These are phyloP conservation scores for Neomonachus schauinslandi DNA, from an alignment of 2,113 vertebrate species.

Conservation along the genomic window DNA sequence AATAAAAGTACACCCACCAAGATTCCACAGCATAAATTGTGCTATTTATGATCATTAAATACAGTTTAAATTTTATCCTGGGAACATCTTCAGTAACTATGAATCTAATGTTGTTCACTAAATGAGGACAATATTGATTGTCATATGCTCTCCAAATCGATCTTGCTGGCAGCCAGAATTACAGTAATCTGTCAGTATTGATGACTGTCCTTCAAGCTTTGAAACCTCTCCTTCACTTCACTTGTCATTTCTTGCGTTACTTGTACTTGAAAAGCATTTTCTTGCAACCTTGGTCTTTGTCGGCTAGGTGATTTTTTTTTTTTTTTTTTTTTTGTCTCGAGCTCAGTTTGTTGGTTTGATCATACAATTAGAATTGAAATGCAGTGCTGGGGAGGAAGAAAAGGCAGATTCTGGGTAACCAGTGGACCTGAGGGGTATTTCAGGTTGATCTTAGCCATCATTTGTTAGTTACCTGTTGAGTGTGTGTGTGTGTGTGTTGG, in stretches of 20 bases:
- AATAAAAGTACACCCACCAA: slow-evolving; percentile 66
- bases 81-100: slow-evolving; percentile 88
- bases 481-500: neutral
- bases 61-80: slow-evolving; percentile 88
- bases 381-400: slow-evolving; percentile 80
- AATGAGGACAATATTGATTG: slow-evolving; percentile 97
- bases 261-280: slow-evolving; percentile 88
- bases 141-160: slow-evolving; percentile 96
- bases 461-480: slow-evolving; percentile 87
- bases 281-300: slow-evolving; percentile 85
- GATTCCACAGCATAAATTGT: slow-evolving; percentile 88
- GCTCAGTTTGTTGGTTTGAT: slow-evolving; percentile 88
- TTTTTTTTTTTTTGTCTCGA: slow-evolving; percentile 73
- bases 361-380: slow-evolving; percentile 87
- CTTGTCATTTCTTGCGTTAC: slow-evolving; percentile 85
- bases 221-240: slow-evolving; percentile 87
- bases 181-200: slow-evolving; percentile 99
- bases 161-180: slow-evolving; percentile 98
- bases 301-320: slow-evolving; percentile 81
- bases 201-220: slow-evolving; percentile 92
- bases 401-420: slow-evolving; percentile 80
- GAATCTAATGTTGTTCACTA: slow-evolving; percentile 88
- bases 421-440: slow-evolving; percentile 78
- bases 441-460: slow-evolving; percentile 80
- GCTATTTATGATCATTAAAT: slow-evolving; percentile 88